Evolutionary conservation across 2,113 vertebrate species (phyloP).

Genomic region (Coracopsis vasa): DNA sequence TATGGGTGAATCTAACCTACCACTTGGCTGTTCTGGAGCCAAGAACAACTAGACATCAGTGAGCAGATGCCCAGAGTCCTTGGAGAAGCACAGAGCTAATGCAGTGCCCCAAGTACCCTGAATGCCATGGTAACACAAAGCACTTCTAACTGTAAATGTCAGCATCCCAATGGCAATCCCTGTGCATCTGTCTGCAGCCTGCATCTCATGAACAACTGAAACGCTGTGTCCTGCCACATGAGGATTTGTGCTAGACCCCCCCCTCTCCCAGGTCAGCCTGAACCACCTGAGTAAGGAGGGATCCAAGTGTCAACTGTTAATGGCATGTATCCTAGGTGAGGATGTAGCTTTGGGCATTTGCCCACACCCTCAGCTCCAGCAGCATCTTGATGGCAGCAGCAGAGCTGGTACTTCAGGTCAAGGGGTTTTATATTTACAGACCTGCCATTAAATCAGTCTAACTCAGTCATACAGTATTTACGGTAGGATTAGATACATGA

Average conservation of each 20-base stretch:
- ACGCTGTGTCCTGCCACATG: not conserved
- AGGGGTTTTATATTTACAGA: not conserved
- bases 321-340: not conserved
- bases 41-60: not conserved
- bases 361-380: not conserved
- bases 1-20: not conserved
- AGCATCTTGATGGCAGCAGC: not conserved
- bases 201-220: not conserved
- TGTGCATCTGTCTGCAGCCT: not conserved
- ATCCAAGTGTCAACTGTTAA: not conserved
- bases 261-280: not conserved
- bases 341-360: not conserved
- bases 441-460: slow-evolving; percentile 23
- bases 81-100: not conserved
- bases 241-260: not conserved
- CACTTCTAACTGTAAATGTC: slow-evolving; percentile 40
- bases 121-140: not conserved
- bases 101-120: not conserved
- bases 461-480: slow-evolving; percentile 11
- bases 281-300: not conserved
- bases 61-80: not conserved
- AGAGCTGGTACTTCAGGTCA: not conserved
- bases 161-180: not conserved
- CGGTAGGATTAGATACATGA: not conserved
- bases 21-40: not conserved